Percentiles rank a stretch among this genome's conserved stretches.
phyloP scores from a whole-genome alignment of 2,888 invertebrate species.

The Stomorhina lunata region DNA sequence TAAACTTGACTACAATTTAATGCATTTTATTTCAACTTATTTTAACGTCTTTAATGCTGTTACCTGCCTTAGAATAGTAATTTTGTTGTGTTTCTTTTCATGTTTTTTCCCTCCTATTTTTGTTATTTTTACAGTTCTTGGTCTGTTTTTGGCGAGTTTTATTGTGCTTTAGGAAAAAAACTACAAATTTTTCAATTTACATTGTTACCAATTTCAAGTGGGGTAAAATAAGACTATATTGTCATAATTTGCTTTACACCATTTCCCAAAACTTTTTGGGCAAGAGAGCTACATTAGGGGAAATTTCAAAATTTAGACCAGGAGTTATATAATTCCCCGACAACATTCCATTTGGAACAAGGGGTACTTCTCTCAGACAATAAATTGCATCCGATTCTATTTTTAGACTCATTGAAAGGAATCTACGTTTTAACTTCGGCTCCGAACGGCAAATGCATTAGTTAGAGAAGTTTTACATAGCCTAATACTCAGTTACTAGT shows the following conservation, averaged over 20 bases:
- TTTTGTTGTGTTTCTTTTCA: slow-evolving; percentile 11
- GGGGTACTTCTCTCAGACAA: too few species aligned
- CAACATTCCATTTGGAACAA: too few species aligned
- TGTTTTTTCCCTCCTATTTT: slow-evolving; percentile 20
- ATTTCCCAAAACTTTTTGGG: too few species aligned
- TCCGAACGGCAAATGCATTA: too few species aligned
- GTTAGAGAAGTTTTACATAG: too few species aligned
- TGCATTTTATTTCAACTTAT: slow-evolving; percentile 35
- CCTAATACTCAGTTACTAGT: too few species aligned
- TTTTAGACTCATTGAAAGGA: too few species aligned
- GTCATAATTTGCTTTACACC: slow-evolving; percentile 12
- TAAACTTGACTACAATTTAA: slow-evolving; percentile 55
- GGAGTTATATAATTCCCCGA: too few species aligned
- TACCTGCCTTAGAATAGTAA: slow-evolving; percentile 25
- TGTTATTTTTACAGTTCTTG: neutral
- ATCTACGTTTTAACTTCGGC: too few species aligned
- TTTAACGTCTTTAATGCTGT: slow-evolving; percentile 21
- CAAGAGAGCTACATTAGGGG: too few species aligned
- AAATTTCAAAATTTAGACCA: too few species aligned
- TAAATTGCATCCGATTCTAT: too few species aligned
- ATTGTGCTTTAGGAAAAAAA: slow-evolving; percentile 23
- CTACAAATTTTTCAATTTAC: slow-evolving; percentile 47
- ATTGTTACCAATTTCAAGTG: slow-evolving; percentile 12
- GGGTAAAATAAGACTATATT: slow-evolving; percentile 8
- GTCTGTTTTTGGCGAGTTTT: neutral